These are phyloP conservation scores for Thysanoteuthis rhombus DNA, from an alignment of 2,888 invertebrate genomes.

Conservation along the genomic window DNA sequence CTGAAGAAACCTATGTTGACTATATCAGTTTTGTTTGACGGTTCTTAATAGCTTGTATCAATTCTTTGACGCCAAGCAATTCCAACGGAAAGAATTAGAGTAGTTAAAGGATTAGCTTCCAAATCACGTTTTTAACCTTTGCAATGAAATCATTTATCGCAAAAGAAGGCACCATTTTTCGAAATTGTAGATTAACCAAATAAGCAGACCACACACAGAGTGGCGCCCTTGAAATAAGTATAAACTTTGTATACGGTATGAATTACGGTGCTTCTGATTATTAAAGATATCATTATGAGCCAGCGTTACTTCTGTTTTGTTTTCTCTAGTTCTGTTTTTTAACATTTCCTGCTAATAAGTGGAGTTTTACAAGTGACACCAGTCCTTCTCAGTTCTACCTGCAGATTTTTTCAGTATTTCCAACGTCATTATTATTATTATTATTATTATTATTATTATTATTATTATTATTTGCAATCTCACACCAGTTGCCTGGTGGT, in stretches of 20 bases:
- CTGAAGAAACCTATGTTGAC: too few relatives aligned
- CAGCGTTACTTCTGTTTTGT: not conserved
- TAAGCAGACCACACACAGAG: not conserved
- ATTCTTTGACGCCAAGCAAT: not conserved
- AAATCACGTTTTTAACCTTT: conserved; percentile 12
- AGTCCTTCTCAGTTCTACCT: too few relatives aligned
- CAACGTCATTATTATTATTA: too few relatives aligned
- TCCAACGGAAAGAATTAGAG: not conserved
- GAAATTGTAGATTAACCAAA: not conserved
- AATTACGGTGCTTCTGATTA: not conserved
- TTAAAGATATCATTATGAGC: not conserved
- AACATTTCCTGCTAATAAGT: too few relatives aligned
- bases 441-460: too few relatives aligned
- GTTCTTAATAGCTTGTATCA: too few relatives aligned
- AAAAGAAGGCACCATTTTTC: not conserved
- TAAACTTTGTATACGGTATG: not conserved
- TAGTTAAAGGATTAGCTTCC: not conserved
- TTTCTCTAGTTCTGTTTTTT: not conserved
- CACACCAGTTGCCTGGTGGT: too few relatives aligned
- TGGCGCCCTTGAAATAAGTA: not conserved
- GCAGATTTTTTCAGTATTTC: too few relatives aligned
- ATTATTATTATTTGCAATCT: too few relatives aligned
- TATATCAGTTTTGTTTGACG: too few relatives aligned
- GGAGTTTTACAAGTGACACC: too few relatives aligned
- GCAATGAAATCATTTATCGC: not conserved